Evolutionary conservation across 2,113 vertebrate species (phyloP).

Genomic region (Gila orcuttii): DNA sequence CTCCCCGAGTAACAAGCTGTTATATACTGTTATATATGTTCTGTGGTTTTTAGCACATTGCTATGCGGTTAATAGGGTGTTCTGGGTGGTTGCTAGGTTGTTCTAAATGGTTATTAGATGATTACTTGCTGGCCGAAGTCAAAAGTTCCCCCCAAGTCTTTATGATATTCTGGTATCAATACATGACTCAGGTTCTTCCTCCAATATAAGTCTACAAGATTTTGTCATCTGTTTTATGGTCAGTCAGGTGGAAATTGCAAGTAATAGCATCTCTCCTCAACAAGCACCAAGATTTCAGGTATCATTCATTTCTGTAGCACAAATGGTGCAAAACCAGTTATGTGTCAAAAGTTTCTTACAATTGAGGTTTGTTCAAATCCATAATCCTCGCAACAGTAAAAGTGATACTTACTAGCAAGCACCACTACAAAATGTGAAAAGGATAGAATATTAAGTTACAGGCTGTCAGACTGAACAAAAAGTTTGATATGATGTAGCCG

Average conservation of each 20-base stretch:
- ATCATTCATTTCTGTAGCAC: neutral
- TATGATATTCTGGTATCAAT: neutral
- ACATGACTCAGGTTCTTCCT: neutral
- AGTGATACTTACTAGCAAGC: neutral
- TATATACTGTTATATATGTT: neutral
- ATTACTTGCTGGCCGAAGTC: neutral
- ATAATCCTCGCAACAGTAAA: neutral
- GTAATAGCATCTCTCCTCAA: neutral
- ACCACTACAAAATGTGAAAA: neutral
- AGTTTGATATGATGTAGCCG: constrained; percentile 14
- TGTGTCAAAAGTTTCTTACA: neutral
- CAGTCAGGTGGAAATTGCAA: neutral
- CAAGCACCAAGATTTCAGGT: neutral
- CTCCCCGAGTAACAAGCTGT: too few species aligned
- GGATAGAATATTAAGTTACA: neutral
- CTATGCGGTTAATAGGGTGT: neutral
- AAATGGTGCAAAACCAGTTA: neutral
- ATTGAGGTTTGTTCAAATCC: neutral
- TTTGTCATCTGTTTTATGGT: neutral
- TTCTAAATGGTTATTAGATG: neutral
- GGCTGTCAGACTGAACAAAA: neutral
- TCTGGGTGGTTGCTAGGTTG: neutral
- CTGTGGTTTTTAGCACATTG: neutral
- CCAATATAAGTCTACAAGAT: neutral
- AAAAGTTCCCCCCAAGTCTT: neutral